Conservation (phyloP, 2,888 invertebrate species). For the Rhogogaster chlorosoma region DNA sequence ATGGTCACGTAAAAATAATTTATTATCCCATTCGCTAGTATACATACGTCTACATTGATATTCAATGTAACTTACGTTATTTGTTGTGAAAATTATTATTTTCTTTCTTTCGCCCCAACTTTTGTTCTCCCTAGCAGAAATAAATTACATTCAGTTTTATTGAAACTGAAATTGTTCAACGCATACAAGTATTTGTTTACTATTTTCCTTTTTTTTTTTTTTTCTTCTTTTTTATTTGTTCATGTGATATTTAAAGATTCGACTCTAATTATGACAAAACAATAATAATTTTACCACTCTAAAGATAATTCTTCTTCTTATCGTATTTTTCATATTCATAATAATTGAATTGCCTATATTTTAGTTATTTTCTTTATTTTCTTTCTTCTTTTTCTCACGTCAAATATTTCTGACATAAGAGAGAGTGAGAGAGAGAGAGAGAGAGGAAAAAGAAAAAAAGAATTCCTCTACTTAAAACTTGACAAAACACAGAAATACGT, state of each 20-base stretch:
- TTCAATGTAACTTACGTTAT: neutral
- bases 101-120: neutral
- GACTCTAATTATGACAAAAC: neutral
- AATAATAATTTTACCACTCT: neutral
- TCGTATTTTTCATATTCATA: neutral
- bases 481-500: neutral
- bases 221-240: neutral
- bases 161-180: neutral
- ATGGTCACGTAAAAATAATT: conserved; percentile 68
- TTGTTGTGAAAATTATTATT: neutral
- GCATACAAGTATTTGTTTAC: neutral
- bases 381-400: neutral
- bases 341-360: neutral
- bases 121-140: neutral
- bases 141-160: neutral
- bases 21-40: conserved; percentile 51
- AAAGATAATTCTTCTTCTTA: neutral
- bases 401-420: neutral
- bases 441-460: too few relatives aligned
- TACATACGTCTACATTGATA: neutral
- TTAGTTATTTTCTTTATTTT: neutral
- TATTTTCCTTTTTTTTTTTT: too few relatives aligned
- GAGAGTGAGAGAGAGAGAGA: too few relatives aligned
- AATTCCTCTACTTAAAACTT: neutral
- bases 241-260: neutral